These are phyloP conservation scores for Poeciliopsis turneri DNA, from an alignment of 2,797 vertebrate genomes.

Conservation along the genomic window DNA sequence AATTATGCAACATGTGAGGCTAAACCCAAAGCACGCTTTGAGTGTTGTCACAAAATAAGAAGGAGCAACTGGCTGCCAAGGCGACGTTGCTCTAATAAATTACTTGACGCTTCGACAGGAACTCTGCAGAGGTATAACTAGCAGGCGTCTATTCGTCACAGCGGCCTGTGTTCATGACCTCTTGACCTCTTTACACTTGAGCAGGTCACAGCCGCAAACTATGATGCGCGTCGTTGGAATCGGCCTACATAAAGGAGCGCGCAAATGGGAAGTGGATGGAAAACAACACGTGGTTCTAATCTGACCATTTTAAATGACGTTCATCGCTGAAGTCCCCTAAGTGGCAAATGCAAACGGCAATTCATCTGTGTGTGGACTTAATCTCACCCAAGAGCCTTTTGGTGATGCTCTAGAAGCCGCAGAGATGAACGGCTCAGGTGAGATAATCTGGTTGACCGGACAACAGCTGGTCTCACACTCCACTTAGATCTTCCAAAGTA, in stretches of 20 bases:
- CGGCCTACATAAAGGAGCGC: no score
- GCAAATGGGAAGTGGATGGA: not conserved
- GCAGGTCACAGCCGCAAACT: not conserved
- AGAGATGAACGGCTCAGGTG: not conserved
- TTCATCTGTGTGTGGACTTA: not conserved
- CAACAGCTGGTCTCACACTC: not conserved
- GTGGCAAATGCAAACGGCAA: not conserved
- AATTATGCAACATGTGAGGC: constrained; percentile 2
- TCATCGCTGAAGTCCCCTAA: not conserved
- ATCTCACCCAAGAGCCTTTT: not conserved
- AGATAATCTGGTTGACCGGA: not conserved
- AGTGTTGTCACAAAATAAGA: not conserved
- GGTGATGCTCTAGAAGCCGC: not conserved
- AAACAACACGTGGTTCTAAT: not conserved
- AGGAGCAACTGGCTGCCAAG: not conserved
- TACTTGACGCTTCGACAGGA: not conserved
- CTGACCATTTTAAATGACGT: not conserved
- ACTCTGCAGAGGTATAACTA: not conserved
- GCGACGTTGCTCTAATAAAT: not conserved
- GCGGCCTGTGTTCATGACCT: not conserved
- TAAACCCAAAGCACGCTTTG: not conserved
- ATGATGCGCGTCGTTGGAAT: not conserved
- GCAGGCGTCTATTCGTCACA: not conserved
- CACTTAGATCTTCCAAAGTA: not conserved
- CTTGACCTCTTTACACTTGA: not conserved